Evolutionary conservation across 2,888 invertebrate species (phyloP).

Genomic region (Lepeophtheirus nordmannii): DNA sequence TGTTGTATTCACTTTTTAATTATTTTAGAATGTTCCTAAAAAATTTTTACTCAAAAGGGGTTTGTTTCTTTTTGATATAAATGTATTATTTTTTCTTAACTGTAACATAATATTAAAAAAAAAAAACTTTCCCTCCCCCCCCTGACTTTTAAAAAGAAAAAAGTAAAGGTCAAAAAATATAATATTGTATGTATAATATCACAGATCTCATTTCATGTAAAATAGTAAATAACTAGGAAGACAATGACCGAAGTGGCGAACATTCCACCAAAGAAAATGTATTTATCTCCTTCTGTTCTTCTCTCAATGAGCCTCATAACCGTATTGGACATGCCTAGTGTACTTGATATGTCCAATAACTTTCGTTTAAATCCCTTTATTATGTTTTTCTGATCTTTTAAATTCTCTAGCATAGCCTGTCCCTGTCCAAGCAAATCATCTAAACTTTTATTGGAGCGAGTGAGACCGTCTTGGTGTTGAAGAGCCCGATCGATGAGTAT

Average conservation of each 20-base stretch:
- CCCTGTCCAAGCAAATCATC: conserved; percentile 74
- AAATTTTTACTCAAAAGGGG: conserved; percentile 4
- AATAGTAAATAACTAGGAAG: conserved; percentile 50
- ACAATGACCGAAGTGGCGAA: conserved; percentile 62
- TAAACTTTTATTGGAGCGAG: conserved; percentile 62
- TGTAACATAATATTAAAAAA: neutral
- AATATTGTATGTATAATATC: conserved; percentile 12
- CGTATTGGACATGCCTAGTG: conserved; percentile 79
- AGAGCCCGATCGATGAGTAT: conserved; percentile 71
- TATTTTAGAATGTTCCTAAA: neutral
- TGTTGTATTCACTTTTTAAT: neutral
- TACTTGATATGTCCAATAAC: conserved; percentile 75
- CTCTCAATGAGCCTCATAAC: conserved; percentile 85
- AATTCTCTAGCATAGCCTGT: conserved; percentile 54
- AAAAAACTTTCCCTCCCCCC: neutral
- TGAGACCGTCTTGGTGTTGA: conserved; percentile 61
- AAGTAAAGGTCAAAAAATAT: conserved; percentile 6
- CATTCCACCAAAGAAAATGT: conserved; percentile 73
- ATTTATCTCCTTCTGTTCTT: conserved; percentile 70
- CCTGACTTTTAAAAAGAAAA: neutral
- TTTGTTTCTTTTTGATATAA: conserved; percentile 3
- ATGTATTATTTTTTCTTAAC: conserved; percentile 8
- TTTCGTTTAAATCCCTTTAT: conserved; percentile 71
- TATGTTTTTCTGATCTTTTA: conserved; percentile 63
- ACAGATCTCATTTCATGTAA: conserved; percentile 30